phyloP scores from a whole-genome alignment of 2,888 invertebrate genomes.

The Torymus aiolomorphi region DNA sequence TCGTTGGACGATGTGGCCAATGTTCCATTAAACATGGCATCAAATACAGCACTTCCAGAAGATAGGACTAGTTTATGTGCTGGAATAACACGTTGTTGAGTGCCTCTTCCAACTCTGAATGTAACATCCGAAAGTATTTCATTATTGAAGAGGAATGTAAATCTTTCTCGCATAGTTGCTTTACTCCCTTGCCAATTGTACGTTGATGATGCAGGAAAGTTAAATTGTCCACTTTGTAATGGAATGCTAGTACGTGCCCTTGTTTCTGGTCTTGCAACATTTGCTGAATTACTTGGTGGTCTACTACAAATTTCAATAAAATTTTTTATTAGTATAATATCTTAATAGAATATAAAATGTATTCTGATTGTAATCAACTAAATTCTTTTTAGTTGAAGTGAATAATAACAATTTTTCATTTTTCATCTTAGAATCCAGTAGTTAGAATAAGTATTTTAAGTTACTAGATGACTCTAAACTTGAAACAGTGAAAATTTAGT shows the following conservation, averaged over 20 bases:
- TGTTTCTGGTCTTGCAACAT: conserved; percentile 64
- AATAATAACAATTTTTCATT: no score
- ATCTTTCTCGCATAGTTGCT: conserved; percentile 84
- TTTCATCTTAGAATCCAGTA: background rate
- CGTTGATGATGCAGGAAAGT: conserved; percentile 59
- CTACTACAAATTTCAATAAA: conserved; percentile 60
- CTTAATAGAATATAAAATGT: no score
- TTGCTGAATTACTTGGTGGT: conserved; percentile 68
- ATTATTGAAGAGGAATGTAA: conserved; percentile 83
- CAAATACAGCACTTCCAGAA: conserved; percentile 90
- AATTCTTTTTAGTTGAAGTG: no score
- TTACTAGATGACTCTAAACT: background rate
- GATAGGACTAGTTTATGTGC: conserved; percentile 89
- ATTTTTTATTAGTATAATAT: no score
- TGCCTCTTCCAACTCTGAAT: conserved; percentile 86
- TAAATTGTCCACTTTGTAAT: conserved; percentile 61
- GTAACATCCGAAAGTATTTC: conserved; percentile 84
- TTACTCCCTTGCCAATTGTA: conserved; percentile 87
- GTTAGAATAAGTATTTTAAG: background rate
- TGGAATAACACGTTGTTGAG: conserved; percentile 83
- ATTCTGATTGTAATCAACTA: no score
- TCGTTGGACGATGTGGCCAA: conserved; percentile 83
- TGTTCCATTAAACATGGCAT: conserved; percentile 90
- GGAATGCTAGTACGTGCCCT: conserved; percentile 63
- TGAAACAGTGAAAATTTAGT: background rate